Percentiles rank a stretch among this genome's conserved stretches.
Conservation (phyloP, 2,888 invertebrate genomes). For the Copidosoma aretas region DNA sequence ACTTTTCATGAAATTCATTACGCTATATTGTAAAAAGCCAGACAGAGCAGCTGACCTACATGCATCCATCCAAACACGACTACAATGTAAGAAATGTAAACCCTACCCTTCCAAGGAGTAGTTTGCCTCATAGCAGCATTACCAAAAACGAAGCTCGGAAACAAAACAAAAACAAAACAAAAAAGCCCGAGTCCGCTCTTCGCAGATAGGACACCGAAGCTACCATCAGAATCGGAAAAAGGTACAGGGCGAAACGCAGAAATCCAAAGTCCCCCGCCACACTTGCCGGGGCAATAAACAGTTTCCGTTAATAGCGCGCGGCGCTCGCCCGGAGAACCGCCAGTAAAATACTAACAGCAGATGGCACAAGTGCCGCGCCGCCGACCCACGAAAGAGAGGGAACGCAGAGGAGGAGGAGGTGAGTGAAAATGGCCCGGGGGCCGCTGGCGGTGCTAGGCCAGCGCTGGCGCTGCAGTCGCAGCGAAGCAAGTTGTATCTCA, state of each 20-base stretch:
- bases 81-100: no score
- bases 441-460: constrained; percentile 29
- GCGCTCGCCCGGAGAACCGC: constrained; percentile 47
- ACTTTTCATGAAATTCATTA: no score
- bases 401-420: constrained; percentile 33
- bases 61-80: no score
- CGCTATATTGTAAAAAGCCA: no score
- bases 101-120: no score
- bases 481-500: constrained; percentile 63
- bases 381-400: constrained; percentile 16
- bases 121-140: no score
- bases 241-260: constrained; percentile 28
- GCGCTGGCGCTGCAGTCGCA: constrained; percentile 51
- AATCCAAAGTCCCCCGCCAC: constrained; percentile 51
- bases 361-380: constrained; percentile 54
- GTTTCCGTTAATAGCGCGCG: constrained; percentile 57
- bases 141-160: no score
- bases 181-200: background rate
- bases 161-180: background rate
- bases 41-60: no score
- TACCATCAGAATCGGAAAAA: no score
- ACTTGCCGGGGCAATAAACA: constrained; percentile 57
- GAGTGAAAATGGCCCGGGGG: constrained; percentile 32
- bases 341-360: constrained; percentile 63
- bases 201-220: no score